Evolutionary conservation across 2,113 vertebrate genomes (phyloP).

Genomic region (Sciurus niger): DNA sequence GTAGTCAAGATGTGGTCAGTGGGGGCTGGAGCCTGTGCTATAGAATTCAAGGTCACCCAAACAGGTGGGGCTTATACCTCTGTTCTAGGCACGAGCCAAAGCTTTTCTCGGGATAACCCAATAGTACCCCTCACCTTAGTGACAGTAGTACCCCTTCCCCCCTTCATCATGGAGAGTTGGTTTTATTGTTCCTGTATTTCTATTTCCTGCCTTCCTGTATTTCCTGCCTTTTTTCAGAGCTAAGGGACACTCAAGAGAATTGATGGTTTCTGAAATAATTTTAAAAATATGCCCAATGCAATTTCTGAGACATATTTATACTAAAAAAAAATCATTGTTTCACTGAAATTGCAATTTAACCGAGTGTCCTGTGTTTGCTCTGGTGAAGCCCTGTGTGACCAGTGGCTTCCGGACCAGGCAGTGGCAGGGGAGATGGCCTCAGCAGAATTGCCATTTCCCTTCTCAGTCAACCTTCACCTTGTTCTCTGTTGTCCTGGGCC

Average conservation of each 20-base stretch:
- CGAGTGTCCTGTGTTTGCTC: neutral
- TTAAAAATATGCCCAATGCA: neutral
- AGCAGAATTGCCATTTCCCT: neutral
- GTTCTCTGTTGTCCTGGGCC: neutral
- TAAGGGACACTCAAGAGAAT: neutral
- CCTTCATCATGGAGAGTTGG: neutral
- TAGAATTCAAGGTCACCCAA: neutral
- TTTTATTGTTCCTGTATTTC: neutral
- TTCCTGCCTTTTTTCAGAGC: neutral
- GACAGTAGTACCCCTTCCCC: fast-evolving
- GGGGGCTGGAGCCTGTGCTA: neutral
- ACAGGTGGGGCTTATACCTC: no score
- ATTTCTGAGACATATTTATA: neutral
- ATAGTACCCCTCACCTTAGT: no score
- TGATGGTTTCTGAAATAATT: neutral
- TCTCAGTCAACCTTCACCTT: neutral
- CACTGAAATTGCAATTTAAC: neutral
- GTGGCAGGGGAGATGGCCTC: neutral
- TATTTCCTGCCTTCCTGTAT: neutral
- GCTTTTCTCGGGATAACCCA: neutral
- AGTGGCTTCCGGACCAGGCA: neutral
- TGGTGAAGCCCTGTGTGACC: neutral
- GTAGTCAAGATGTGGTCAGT: neutral
- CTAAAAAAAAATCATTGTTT: neutral
- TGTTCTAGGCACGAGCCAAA: neutral